Conservation (phyloP, 2,113 vertebrate species). For the Aix galericulata region DNA sequence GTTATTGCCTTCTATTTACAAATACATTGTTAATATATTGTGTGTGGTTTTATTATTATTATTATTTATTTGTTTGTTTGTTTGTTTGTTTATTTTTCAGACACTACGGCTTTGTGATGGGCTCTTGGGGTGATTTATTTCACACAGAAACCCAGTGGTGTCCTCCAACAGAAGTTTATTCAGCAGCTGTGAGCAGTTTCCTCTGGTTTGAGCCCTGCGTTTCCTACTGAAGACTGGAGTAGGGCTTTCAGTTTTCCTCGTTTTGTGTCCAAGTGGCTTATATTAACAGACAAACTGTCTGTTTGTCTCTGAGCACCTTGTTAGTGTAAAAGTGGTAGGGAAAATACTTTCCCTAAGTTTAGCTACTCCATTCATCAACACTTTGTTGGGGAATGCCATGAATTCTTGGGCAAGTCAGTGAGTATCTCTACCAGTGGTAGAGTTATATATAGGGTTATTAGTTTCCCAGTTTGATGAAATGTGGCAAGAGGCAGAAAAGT, state of each 20-base stretch:
- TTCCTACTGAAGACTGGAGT: neutral
- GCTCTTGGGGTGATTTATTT: no score
- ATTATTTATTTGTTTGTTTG: no score
- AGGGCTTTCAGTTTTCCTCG: neutral
- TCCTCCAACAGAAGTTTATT: neutral
- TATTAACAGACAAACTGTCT: neutral
- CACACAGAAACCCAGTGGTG: neutral
- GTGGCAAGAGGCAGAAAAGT: neutral
- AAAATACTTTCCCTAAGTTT: neutral
- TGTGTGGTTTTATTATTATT: neutral
- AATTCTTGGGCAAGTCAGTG: neutral
- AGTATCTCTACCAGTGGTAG: neutral
- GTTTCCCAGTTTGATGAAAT: neutral
- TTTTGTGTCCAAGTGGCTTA: neutral
- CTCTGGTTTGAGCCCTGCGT: neutral
- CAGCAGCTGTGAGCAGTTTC: neutral
- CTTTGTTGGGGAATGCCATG: neutral
- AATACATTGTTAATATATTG: no score
- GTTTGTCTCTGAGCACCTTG: neutral
- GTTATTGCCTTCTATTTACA: neutral
- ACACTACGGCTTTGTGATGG: neutral
- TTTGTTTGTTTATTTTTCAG: no score
- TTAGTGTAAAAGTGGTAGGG: neutral
- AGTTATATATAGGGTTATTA: neutral
- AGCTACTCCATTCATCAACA: neutral